These are phyloP conservation scores for Pemphredon lugubris DNA, from an alignment of 2,888 invertebrate genomes.

Conservation along the genomic window DNA sequence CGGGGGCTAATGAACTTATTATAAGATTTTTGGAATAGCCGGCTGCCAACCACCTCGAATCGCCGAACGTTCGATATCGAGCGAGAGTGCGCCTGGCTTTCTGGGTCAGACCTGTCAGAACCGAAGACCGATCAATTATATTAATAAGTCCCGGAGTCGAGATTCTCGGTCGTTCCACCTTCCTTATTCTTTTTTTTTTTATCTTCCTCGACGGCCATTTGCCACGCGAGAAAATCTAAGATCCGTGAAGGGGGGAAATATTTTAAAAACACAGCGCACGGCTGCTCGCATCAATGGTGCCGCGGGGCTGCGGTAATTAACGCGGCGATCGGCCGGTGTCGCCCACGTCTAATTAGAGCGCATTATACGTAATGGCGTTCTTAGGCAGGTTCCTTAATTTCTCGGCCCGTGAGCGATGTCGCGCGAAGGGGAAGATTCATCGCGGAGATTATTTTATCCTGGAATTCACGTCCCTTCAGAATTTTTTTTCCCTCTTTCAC, in stretches of 20 bases:
- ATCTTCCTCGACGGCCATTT: constrained; percentile 30
- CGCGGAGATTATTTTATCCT: constrained; percentile 30
- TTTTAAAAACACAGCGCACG: constrained; percentile 44
- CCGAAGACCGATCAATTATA: constrained; percentile 68
- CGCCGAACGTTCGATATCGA: constrained; percentile 20
- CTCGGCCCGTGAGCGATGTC: constrained; percentile 8
- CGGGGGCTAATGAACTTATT: constrained; percentile 72
- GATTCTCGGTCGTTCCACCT: constrained; percentile 22
- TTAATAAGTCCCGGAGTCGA: constrained; percentile 50
- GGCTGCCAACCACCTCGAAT: constrained; percentile 27
- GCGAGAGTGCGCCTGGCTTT: constrained; percentile 40
- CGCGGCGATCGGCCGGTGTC: constrained; percentile 46
- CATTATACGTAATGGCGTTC: constrained; percentile 60
- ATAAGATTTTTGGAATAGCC: constrained; percentile 69
- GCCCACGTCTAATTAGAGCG: constrained; percentile 63
- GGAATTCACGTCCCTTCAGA: background rate
- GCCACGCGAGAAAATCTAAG: constrained; percentile 33
- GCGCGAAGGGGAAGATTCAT: constrained; percentile 10
- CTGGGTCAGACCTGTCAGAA: constrained; percentile 66
- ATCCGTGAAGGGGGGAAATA: no score
- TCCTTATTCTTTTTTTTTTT: constrained; percentile 12
- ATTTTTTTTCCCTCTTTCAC: background rate
- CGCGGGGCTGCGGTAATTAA: constrained; percentile 57
- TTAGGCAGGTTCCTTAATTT: constrained; percentile 26
- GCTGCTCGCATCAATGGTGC: constrained; percentile 48